These are phyloP conservation scores for Notarius lentiginosus DNA, from an alignment of 2,113 vertebrate species.

Conservation along the genomic window DNA sequence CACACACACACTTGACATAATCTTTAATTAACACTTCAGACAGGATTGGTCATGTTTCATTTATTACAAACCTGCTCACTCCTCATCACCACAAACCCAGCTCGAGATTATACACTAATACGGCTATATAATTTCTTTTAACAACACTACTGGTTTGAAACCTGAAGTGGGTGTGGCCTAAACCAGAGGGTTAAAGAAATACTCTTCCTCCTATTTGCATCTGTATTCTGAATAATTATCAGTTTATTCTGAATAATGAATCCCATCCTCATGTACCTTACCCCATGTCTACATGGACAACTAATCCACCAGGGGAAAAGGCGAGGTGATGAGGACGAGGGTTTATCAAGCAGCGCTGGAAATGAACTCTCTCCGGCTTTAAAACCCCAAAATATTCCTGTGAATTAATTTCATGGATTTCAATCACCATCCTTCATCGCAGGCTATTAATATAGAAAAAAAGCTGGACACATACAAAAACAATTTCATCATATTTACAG, in stretches of 20 bases:
- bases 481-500: background rate
- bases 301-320: background rate
- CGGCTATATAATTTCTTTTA: no score
- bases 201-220: no score
- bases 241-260: background rate
- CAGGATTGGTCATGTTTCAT: background rate
- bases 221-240: background rate
- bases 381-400: background rate
- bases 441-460: background rate
- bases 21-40: slow-evolving; percentile 34
- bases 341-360: background rate
- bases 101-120: background rate
- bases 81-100: background rate
- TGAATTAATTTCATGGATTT: background rate
- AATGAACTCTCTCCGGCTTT: background rate
- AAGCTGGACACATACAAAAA: background rate
- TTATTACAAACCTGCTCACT: background rate
- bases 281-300: background rate
- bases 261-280: background rate
- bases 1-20: background rate
- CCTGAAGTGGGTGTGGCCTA: background rate
- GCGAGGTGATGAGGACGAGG: background rate
- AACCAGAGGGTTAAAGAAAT: background rate
- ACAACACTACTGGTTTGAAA: background rate
- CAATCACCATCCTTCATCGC: background rate